phyloP scores from a whole-genome alignment of 2,888 invertebrate genomes.

The Liodrosophila aerea region DNA sequence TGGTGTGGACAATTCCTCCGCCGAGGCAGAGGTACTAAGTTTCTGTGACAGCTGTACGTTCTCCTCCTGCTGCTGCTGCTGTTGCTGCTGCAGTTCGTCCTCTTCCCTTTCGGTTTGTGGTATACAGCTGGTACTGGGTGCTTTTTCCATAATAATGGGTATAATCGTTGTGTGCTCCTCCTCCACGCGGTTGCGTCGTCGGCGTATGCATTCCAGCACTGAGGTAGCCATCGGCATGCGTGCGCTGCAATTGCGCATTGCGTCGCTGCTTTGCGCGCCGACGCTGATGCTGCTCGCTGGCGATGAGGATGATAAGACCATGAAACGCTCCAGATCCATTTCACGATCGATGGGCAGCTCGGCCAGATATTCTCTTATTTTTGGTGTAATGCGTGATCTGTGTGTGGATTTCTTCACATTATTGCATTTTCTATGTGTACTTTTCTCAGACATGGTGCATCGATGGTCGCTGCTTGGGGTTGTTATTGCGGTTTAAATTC shows the following conservation, averaged over 20 bases:
- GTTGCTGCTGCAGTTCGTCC: background rate
- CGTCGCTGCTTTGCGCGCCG: slow-evolving; percentile 36
- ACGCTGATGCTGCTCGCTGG: slow-evolving; percentile 61
- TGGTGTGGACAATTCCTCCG: slow-evolving; percentile 60
- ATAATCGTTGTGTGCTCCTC: slow-evolving; percentile 28
- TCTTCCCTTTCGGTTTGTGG: no score
- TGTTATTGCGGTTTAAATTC: no score
- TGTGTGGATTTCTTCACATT: slow-evolving; percentile 25
- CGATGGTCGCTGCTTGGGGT: background rate
- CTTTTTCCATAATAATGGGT: slow-evolving; percentile 46
- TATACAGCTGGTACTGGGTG: no score
- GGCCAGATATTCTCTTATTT: slow-evolving; percentile 55
- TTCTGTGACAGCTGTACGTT: background rate
- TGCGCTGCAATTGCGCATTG: slow-evolving; percentile 20
- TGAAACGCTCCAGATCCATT: slow-evolving; percentile 56
- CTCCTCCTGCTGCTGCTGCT: background rate
- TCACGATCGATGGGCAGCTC: slow-evolving; percentile 59
- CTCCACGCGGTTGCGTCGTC: slow-evolving; percentile 12
- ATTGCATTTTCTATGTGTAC: slow-evolving; percentile 20
- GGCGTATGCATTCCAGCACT: background rate
- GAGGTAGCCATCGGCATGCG: slow-evolving; percentile 1
- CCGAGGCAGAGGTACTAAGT: slow-evolving; percentile 27
- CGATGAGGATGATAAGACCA: slow-evolving; percentile 59
- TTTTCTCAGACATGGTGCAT: slow-evolving; percentile 33
- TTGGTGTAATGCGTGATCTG: slow-evolving; percentile 57